A percentile compares a stretch with the other conserved stretches of the same genome.
These are phyloP conservation scores for Adrianichthys oophorus DNA, from an alignment of 2,797 vertebrate genomes.

Conservation along the genomic window DNA sequence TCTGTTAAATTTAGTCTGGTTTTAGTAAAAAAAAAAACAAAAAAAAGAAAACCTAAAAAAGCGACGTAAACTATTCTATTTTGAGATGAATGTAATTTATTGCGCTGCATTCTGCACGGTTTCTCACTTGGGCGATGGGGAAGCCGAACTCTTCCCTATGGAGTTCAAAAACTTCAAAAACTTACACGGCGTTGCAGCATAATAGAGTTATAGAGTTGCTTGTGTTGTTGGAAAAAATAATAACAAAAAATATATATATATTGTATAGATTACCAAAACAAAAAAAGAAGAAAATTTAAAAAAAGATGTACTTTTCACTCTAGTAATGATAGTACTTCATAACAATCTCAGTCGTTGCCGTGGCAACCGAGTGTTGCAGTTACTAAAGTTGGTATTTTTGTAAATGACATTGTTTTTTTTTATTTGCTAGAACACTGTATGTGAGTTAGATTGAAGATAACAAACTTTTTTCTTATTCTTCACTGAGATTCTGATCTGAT, in stretches of 20 bases:
- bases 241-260: conserved; percentile 63
- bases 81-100: conserved; percentile 88
- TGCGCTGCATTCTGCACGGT: conserved; percentile 69
- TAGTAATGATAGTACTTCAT: conserved; percentile 83
- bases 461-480: conserved; percentile 72
- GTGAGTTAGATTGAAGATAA: conserved; percentile 73
- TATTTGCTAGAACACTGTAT: conserved; percentile 73
- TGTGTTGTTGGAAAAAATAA: conserved; percentile 67
- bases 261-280: conserved; percentile 83
- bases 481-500: conserved; percentile 73
- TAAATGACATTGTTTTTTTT: conserved; percentile 75
- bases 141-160: conserved; percentile 15
- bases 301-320: conserved; percentile 81
- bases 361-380: conserved; percentile 81
- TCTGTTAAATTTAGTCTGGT: conserved; percentile 72
- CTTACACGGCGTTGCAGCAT: conserved; percentile 55
- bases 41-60: conserved; percentile 13
- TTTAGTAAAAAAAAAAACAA: conserved; percentile 51
- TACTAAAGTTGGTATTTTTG: conserved; percentile 86
- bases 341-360: conserved; percentile 85
- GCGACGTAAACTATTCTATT: conserved; percentile 80
- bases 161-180: too few species aligned
- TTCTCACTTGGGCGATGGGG: conserved; percentile 60
- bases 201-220: conserved; percentile 75
- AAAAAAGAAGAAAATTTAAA: conserved; percentile 39